Evolutionary conservation across 2,113 vertebrate genomes (phyloP), one percentile per base, ranked within the genome.

Genomic region (Lycaon pictus): DNA sequence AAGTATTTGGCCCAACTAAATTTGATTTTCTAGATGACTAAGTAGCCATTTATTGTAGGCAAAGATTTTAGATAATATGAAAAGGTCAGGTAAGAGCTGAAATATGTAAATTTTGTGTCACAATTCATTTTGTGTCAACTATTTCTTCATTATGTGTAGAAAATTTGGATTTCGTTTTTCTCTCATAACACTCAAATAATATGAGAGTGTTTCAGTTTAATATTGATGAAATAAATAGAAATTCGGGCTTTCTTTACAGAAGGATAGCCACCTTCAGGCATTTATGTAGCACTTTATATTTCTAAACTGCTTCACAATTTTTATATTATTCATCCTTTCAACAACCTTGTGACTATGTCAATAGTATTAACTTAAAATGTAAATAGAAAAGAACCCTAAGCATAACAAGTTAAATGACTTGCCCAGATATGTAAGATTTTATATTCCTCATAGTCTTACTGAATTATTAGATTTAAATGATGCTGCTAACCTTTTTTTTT

Each of bases 11-110:
- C 15, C 17, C 43, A 96, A 95, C 43, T 80, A 83, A 97, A 97
- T 96, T 97, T 97, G 83, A 97, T 96, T 98, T 97, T 96, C 72
- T 84, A 93, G 84, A 95, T 93, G 80, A 96, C 92, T 97, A 97
- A 95, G 43, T 95, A 97, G 86, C 3, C 62, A 90, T 96, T 92
- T 96, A 97, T 84, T 84, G 53, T 71, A 91, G 79, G 58, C 23
- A 96, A 93, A 96, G 83, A 97, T 96, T 97, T 95, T 88, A 60
- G 60, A 81, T 95, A 96, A 88, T 65, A 87, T 43, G 51, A 96
- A 96, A 97, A 97, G 79, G 90, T 95, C 92, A 98, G 35, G 43
- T 96, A 91, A 92, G 56, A 96, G 55, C 25, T 93, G 63, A 93
- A 93, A 93, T 96, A 95, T 96, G 89, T 93, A 97, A 97, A 98